These are phyloP conservation scores for Mastomys natalensis DNA, from an alignment of 2,113 vertebrate genomes.

Conservation along the genomic window DNA sequence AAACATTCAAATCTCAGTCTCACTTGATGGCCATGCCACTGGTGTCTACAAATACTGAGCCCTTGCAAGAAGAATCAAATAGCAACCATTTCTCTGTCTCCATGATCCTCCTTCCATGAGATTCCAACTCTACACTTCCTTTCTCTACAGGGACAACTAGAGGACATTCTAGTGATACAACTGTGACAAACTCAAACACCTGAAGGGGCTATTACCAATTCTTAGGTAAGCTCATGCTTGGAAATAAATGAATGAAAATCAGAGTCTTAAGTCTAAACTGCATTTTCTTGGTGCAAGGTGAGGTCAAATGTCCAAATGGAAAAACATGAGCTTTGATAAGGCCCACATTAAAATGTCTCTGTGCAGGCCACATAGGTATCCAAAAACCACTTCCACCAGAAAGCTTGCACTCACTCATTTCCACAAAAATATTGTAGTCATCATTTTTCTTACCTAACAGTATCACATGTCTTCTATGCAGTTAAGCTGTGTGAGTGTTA, in stretches of 20 bases:
- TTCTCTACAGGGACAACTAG: background rate
- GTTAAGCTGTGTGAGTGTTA: background rate
- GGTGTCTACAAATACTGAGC: constrained; percentile 14
- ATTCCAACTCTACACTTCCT: constrained; percentile 22
- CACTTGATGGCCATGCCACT: constrained; percentile 1
- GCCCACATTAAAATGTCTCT: background rate
- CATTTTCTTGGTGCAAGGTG: constrained; percentile 30
- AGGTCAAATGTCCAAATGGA: background rate
- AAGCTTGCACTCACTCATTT: background rate
- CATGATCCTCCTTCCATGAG: background rate
- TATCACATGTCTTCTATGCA: background rate
- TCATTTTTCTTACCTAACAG: background rate
- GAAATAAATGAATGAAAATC: background rate
- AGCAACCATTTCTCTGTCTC: constrained; percentile 43
- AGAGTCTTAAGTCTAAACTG: background rate
- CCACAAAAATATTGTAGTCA: background rate
- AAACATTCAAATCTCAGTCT: constrained; percentile 26
- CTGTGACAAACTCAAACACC: background rate
- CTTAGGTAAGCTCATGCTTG: background rate
- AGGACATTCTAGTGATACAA: background rate
- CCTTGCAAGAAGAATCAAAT: background rate
- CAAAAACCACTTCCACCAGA: background rate
- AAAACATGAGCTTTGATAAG: background rate
- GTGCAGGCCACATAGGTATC: background rate
- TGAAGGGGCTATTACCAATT: background rate